Base-by-base conservation (phyloP, 2,888 invertebrate genomes). In the Esperia sulphurella region DNA sequence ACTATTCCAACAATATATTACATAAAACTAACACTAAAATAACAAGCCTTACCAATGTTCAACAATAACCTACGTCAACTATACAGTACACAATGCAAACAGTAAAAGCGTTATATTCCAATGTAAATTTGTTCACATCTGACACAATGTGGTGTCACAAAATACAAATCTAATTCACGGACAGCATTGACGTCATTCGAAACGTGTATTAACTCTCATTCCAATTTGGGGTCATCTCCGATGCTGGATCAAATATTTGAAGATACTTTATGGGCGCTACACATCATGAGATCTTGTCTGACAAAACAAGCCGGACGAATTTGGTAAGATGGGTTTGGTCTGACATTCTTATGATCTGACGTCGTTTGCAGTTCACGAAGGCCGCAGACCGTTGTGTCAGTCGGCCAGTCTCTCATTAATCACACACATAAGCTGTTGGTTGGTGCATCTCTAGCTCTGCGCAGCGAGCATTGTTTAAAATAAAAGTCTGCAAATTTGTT, bases 101-200 rank as follows among this genome's bases (percentile, higher is more conserved):
- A 8, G 47, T 43, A 47, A 47, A 47, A 48, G 50, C 46, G 52
- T 57, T 48, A 50, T 45, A 55, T 60, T 55, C 39, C 57, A 59
- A 65, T 63, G 65, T 59, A 62, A 64, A 65, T 67, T 61, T 64
- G 62, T 60, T 52, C 54, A 53, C 58, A 60, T 53, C 56, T 55
- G 54, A 52, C 58, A 56, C 48, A 45, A 42, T 48, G 46, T 43
- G 54, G 53, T 63, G 59, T 53, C 54, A 62, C 57, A 58, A 60
- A 57, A 56, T 54, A 57, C 48, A 56, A 54, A 50, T 54, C 48
- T 49, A 50, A 54, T 56, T 66, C 63, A 63, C 45, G 64, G 67
- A 63, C 65, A 48, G 31, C 41, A 54, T 60, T 70, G 67, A 65
- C 70, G 68, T 70, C 68, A 70, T 52, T 21, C 35, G 43, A 54